These are phyloP conservation scores for Apolygus lucorum DNA, from an alignment of 1,140 invertebrate genomes.

Conservation along the genomic window DNA sequence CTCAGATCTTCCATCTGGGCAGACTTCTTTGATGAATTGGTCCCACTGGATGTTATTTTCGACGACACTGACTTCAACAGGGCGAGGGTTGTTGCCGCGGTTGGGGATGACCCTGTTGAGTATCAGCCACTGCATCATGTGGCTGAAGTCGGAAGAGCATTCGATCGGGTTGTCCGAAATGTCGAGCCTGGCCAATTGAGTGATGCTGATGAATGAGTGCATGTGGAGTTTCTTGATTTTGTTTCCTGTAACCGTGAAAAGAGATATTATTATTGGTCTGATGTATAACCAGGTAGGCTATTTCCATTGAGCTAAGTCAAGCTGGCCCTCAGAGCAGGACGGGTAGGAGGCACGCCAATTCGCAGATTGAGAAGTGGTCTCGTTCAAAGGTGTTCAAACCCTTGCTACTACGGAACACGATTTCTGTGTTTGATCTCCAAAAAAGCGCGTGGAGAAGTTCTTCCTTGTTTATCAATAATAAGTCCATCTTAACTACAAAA, in stretches of 20 bases:
- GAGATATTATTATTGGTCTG: too few relatives aligned
- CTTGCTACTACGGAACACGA: too few relatives aligned
- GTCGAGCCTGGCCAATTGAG: conserved; percentile 37
- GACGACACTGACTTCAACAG: conserved; percentile 11
- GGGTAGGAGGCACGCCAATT: too few relatives aligned
- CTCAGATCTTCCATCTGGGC: conserved; percentile 4
- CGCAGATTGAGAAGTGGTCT: too few relatives aligned
- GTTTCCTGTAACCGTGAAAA: conserved; percentile 31
- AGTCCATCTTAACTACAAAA: too few relatives aligned
- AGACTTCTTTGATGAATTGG: conserved; percentile 23
- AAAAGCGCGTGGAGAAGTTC: too few relatives aligned
- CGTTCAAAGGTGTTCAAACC: too few relatives aligned
- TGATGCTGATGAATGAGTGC: conserved; percentile 27
- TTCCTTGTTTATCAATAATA: too few relatives aligned
- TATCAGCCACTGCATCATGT: conserved; percentile 41
- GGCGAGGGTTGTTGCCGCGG: conserved; percentile 31
- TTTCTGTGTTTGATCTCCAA: too few relatives aligned
- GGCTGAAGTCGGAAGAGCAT: conserved; percentile 41
- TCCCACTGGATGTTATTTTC: conserved; percentile 27
- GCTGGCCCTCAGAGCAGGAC: conserved; percentile 34
- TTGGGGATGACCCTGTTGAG: conserved; percentile 39
- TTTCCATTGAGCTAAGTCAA: too few relatives aligned
- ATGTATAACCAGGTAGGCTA: too few relatives aligned
- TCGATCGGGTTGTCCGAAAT: conserved; percentile 41
- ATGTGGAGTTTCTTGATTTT: conserved; percentile 28